Conservation (phyloP, 2,113 vertebrate genomes). For the Oreotrochilus melanogaster region DNA sequence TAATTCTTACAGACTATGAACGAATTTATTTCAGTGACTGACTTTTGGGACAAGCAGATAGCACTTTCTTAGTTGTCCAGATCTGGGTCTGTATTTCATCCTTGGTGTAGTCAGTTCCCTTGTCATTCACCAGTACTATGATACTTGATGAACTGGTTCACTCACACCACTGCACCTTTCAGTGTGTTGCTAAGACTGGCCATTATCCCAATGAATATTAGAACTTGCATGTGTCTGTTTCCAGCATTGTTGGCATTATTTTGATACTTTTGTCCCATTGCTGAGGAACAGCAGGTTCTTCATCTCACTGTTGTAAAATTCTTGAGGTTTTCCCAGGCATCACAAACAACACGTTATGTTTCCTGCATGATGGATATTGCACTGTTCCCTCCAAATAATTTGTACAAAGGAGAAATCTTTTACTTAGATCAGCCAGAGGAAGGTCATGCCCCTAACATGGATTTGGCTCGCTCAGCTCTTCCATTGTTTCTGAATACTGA, state of each 20-base stretch:
- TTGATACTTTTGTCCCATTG: rapidly evolving
- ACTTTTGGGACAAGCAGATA: neutral
- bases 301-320: neutral
- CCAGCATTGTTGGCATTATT: neutral
- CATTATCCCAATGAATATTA: neutral
- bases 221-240: neutral
- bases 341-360: neutral
- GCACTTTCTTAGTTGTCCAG: neutral
- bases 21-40: neutral
- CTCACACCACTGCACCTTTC: neutral
- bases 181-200: neutral
- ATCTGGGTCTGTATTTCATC: neutral
- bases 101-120: neutral
- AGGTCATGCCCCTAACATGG: neutral
- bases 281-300: neutral
- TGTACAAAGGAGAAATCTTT: neutral
- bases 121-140: neutral
- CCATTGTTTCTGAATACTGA: neutral
- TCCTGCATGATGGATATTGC: neutral
- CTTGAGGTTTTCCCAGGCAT: neutral
- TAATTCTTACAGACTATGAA: neutral
- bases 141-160: rapidly evolving
- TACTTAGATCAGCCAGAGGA: neutral
- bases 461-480: neutral
- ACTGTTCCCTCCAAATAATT: neutral